Conservation (phyloP, 2,888 invertebrate species). For the Octonoba sinensis region DNA sequence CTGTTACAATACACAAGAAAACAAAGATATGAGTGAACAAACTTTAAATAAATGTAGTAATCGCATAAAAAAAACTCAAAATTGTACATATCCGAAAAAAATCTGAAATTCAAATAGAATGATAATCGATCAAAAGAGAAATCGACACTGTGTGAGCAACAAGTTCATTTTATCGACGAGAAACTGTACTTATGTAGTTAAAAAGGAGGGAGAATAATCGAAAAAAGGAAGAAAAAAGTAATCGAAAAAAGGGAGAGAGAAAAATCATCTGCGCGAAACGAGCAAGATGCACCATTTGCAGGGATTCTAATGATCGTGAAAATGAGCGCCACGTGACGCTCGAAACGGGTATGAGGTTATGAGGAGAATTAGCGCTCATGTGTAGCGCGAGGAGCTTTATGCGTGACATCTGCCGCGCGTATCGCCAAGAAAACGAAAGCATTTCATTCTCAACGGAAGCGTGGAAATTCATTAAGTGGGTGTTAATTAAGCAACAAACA, state of each 20-base stretch:
- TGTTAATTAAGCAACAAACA: background rate
- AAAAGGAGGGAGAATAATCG: background rate
- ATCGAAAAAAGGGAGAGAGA: background rate
- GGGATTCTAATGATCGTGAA: slow-evolving; percentile 28
- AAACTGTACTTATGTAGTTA: background rate
- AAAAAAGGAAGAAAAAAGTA: too few species aligned
- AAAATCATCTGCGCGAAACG: slow-evolving; percentile 8
- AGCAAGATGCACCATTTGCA: slow-evolving; percentile 27
- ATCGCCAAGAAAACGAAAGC: too few species aligned
- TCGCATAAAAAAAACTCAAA: too few species aligned
- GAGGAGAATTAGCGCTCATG: slow-evolving; percentile 16
- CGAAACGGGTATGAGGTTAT: slow-evolving; percentile 7
- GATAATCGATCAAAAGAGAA: too few species aligned
- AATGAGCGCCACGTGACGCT: slow-evolving; percentile 49
- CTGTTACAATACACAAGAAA: too few species aligned
- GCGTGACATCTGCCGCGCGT: slow-evolving; percentile 34
- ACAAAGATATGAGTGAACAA: too few species aligned
- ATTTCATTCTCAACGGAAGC: background rate
- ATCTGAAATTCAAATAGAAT: too few species aligned
- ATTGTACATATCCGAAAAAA: too few species aligned
- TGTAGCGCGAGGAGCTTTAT: slow-evolving; percentile 9
- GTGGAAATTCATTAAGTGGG: background rate
- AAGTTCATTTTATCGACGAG: too few species aligned
- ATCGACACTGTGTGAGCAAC: too few species aligned
- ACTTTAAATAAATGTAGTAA: too few species aligned